These are phyloP conservation scores for Rhodophaea formosa DNA, from an alignment of 2,888 invertebrate species.

Conservation along the genomic window DNA sequence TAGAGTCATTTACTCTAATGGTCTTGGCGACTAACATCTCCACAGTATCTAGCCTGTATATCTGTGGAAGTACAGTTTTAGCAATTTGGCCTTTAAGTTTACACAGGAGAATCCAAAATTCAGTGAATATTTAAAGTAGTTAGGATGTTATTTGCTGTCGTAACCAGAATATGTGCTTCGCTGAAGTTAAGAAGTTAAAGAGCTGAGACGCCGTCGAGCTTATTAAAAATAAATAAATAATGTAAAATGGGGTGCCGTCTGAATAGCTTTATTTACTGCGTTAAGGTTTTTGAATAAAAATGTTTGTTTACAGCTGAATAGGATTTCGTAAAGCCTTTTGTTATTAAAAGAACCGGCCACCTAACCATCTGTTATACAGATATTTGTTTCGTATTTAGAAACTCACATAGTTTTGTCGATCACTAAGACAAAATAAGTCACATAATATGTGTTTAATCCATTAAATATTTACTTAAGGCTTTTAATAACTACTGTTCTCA, in stretches of 20 bases:
- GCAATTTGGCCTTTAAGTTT: conserved; percentile 7
- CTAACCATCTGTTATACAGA: no score
- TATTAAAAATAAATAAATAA: conserved; percentile 10
- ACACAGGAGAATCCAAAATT: conserved; percentile 2
- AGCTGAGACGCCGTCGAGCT: conserved; percentile 5
- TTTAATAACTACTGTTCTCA: neutral
- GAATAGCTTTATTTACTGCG: neutral
- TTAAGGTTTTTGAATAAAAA: no score
- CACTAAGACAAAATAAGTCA: no score
- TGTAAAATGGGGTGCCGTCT: neutral
- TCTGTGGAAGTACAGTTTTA: neutral
- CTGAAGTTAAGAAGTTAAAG: conserved; percentile 13
- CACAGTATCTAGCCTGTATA: neutral
- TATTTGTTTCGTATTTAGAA: no score
- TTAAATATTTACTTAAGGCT: no score
- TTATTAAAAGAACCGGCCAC: no score
- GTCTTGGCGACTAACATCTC: conserved; percentile 40
- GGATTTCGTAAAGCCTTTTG: no score
- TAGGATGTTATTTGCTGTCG: neutral
- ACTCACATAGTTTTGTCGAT: no score
- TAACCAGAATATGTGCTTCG: neutral
- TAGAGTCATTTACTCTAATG: conserved; percentile 65
- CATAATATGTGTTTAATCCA: no score
- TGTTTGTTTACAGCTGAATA: no score
- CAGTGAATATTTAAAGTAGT: neutral